Percentiles rank a stretch among this genome's conserved stretches.
Evolutionary conservation across 2,888 invertebrate species (phyloP).

Genomic region (Xylota sylvarum): DNA sequence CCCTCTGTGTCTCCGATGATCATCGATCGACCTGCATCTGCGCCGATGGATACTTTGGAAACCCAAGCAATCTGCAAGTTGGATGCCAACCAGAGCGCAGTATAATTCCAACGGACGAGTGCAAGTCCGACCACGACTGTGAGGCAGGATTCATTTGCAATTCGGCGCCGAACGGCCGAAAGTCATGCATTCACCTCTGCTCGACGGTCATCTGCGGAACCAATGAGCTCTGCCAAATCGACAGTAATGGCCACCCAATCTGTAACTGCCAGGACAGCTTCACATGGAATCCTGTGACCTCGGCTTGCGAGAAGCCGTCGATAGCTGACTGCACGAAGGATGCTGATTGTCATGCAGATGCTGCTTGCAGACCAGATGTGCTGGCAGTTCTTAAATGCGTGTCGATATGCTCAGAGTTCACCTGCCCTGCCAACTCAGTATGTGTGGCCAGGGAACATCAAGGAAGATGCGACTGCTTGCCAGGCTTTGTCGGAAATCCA

Average conservation of each 20-base stretch:
- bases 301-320: constrained; percentile 93
- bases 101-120: constrained; percentile 86
- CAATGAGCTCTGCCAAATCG: constrained; percentile 92
- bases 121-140: constrained; percentile 90
- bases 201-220: constrained; percentile 92
- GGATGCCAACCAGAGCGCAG: constrained; percentile 92
- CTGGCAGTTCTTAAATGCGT: constrained; percentile 94
- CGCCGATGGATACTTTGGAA: constrained; percentile 92
- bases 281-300: constrained; percentile 93
- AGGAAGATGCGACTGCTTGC: constrained; percentile 93
- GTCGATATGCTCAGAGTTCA: constrained; percentile 91
- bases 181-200: constrained; percentile 92
- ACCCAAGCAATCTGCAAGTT: constrained; percentile 91
- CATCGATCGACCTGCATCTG: constrained; percentile 95
- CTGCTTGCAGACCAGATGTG: constrained; percentile 93
- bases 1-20: constrained; percentile 92
- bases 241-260: constrained; percentile 88
- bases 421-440: constrained; percentile 93
- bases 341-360: constrained; percentile 89
- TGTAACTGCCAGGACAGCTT: constrained; percentile 92
- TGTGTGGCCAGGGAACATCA: constrained; percentile 91
- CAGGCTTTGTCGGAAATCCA: constrained; percentile 94
- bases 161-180: constrained; percentile 87
- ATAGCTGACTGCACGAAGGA: constrained; percentile 92
- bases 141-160: constrained; percentile 89